Conservation (phyloP, 2,797 vertebrate species). For the Poecile montanus region DNA sequence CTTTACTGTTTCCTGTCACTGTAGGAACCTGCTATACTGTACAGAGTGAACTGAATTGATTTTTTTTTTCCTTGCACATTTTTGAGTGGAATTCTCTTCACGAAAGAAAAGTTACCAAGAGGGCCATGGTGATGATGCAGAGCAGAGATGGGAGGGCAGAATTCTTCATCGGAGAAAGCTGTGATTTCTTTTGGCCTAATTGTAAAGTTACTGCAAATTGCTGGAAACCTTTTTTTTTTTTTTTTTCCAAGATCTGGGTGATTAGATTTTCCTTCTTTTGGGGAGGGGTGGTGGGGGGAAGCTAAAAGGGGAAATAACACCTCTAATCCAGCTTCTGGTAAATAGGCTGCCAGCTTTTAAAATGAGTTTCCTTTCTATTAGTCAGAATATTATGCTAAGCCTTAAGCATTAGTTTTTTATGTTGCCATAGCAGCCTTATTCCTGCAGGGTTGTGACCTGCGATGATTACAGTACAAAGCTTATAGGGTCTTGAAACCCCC, state of each 20-base stretch:
- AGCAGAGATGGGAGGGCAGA: constrained; percentile 50
- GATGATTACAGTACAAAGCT: constrained; percentile 99
- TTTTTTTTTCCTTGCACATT: not conserved
- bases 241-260: constrained; percentile 73
- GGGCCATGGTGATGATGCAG: not conserved
- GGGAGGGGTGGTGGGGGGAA: constrained; percentile 67
- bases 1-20: not conserved
- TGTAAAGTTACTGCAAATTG: constrained; percentile 83
- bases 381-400: constrained; percentile 99
- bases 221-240: constrained; percentile 80
- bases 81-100: constrained; percentile 36
- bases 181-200: constrained; percentile 80
- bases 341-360: constrained; percentile 86
- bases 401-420: constrained; percentile 99
- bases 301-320: constrained; percentile 87
- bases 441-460: constrained; percentile 99
- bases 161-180: constrained; percentile 71
- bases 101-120: constrained; percentile 50
- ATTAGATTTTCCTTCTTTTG: constrained; percentile 79
- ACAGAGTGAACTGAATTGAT: not conserved
- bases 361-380: constrained; percentile 88
- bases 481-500: constrained; percentile 99
- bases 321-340: constrained; percentile 86
- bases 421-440: constrained; percentile 99
- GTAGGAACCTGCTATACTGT: not conserved